Conservation (phyloP, 1,140 invertebrate species). For the Nasonia vitripennis region DNA sequence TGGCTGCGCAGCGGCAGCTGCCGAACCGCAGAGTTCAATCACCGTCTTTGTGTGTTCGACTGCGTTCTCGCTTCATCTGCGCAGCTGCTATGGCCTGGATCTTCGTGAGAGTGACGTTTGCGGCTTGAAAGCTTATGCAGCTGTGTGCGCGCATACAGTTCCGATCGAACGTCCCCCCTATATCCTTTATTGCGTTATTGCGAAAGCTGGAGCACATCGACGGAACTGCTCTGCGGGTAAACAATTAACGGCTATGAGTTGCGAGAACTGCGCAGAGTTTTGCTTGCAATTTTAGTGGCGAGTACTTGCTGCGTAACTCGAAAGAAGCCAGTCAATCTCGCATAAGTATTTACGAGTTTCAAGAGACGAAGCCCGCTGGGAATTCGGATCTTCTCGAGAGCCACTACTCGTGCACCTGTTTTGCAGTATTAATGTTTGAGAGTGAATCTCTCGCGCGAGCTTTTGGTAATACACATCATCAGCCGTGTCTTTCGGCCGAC, state of each 20-base stretch:
- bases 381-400: neutral
- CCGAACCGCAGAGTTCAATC: constrained; percentile 25
- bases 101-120: neutral
- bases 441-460: neutral
- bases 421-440: neutral
- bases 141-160: neutral
- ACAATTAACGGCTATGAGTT: neutral
- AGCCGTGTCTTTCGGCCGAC: too few relatives aligned
- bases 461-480: neutral
- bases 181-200: too few relatives aligned
- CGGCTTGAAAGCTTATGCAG: neutral
- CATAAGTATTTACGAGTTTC: neutral
- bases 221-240: neutral
- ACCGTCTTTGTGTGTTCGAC: neutral
- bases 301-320: neutral
- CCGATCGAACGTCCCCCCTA: neutral
- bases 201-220: too few relatives aligned
- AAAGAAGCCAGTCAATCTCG: neutral
- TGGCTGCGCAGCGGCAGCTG: neutral
- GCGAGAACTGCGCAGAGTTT: too few relatives aligned
- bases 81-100: neutral
- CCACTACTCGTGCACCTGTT: neutral
- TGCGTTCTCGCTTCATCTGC: neutral
- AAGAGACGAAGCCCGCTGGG: neutral
- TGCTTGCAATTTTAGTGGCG: neutral